Evolutionary conservation across 37 sponge, comb jelly and placozoan species (phyloP), one percentile per base, ranked within the genome.

Genomic region (Aplysina aerophoba): DNA sequence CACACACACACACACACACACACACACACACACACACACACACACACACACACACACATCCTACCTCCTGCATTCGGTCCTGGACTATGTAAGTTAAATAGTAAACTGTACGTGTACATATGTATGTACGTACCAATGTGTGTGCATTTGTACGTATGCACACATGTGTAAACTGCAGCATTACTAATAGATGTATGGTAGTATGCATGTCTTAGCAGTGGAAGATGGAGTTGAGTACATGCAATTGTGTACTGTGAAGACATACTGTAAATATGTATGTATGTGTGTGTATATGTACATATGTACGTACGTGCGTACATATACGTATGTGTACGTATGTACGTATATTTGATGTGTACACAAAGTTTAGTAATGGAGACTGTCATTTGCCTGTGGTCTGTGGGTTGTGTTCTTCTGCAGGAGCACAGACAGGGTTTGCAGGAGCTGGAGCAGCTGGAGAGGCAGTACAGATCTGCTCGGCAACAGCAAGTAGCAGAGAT

Each of bases 381-480:
- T 58, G 59, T 58, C 17, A n/a, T n/a, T n/a, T n/a, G n/a, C n/a
- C n/a, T n/a, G n/a, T n/a, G n/a, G n/a, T n/a, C n/a, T n/a, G n/a
- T n/a, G n/a, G 3, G 50, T 44, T 62, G 4, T 62, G 11, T 62
- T 62, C 12, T 77, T 2, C 21, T 53, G 19, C 74, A 93, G 91
- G 94, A 90, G 35, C 89, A 86, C 34, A 60, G 59, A 19, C 74
- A 81, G 21, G 39, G 88, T 54, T n/a, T 90, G 80, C 38, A 64
- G 19, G 88, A 94, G 81, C 80, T 94, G 57, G 81, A 86, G 57
- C 73, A 38, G 15, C 58, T 94, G 39, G 89, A 86, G 59, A 65
- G 94, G 65, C 87, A 90, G 59, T 88, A 94, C 80, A 73, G 94
- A 71, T 38, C 77, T 14, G 81, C 73, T 6, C 40, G 94, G 37